Evolutionary conservation across 2,113 vertebrate genomes (phyloP).

Genomic region (Protomyctophum bolini): DNA sequence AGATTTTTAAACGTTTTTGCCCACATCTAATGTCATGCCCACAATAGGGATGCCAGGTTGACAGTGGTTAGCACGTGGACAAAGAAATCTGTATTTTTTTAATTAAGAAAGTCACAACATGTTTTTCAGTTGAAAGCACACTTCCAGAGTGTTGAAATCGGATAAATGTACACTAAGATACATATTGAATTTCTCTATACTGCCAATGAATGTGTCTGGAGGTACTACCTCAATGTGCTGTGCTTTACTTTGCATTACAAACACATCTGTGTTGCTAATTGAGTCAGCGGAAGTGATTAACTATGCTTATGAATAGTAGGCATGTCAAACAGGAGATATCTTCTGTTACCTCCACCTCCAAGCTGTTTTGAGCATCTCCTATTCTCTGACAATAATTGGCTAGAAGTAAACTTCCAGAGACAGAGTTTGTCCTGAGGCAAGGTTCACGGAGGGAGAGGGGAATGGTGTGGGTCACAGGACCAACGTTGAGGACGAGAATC

Average conservation of each 20-base stretch:
- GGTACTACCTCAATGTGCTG: conserved; percentile 8
- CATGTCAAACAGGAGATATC: background rate
- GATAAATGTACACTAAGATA: background rate
- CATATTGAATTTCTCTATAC: conserved; percentile 6
- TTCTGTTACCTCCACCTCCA: background rate
- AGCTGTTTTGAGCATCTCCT: background rate
- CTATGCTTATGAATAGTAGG: background rate
- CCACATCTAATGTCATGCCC: too few species aligned
- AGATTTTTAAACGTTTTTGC: too few species aligned
- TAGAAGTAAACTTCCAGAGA: background rate
- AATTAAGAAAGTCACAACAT: too few species aligned
- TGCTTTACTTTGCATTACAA: conserved; percentile 25
- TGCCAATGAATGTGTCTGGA: background rate
- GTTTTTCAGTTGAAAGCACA: too few species aligned
- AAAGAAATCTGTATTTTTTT: too few species aligned
- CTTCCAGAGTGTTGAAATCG: too few species aligned
- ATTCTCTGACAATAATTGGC: conserved; percentile 7
- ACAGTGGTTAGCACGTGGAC: too few species aligned
- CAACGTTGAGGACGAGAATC: background rate
- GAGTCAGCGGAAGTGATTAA: background rate
- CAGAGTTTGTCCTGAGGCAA: conserved; percentile 6
- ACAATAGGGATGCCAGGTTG: too few species aligned
- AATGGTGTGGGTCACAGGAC: background rate
- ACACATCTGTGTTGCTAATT: conserved; percentile 15
- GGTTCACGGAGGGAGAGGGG: background rate